Percentiles rank a stretch among this genome's conserved stretches.
Conservation (phyloP, 2,888 invertebrate genomes). For the Drosophila niveifrons region DNA sequence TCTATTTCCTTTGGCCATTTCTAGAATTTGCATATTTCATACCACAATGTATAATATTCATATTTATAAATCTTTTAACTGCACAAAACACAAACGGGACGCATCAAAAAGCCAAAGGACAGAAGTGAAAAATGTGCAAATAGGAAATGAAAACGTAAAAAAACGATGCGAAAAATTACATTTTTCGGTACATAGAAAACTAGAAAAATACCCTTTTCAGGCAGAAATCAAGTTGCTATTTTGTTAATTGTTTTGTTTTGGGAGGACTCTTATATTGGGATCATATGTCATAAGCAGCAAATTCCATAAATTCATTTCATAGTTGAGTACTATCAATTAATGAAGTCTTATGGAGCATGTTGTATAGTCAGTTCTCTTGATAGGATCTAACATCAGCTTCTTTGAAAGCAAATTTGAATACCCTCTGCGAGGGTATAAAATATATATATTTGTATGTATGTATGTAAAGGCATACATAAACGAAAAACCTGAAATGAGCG, state of each 20-base stretch:
- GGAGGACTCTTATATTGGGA: too few relatives aligned
- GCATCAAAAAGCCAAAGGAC: constrained; percentile 78
- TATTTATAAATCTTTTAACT: constrained; percentile 81
- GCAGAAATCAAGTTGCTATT: neutral
- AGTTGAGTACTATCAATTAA: too few relatives aligned
- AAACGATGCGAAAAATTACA: constrained; percentile 26
- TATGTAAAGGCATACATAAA: neutral
- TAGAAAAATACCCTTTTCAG: neutral
- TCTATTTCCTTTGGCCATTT: constrained; percentile 77
- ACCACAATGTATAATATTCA: constrained; percentile 81
- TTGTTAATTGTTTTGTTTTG: too few relatives aligned
- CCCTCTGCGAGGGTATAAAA: neutral
- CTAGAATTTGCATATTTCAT: constrained; percentile 79
- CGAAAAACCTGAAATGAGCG: neutral
- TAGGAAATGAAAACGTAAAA: constrained; percentile 72
- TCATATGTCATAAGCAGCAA: too few relatives aligned
- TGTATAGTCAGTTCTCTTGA: neutral
- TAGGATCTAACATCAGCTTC: neutral
- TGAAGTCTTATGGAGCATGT: too few relatives aligned
- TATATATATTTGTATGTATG: neutral
- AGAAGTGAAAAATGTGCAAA: constrained; percentile 73
- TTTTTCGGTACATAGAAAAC: neutral
- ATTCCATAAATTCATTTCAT: too few relatives aligned
- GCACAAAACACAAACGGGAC: constrained; percentile 75
- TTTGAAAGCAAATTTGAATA: neutral